phyloP scores from a whole-genome alignment of 2,797 vertebrate species.

The Labeo calbasu region DNA sequence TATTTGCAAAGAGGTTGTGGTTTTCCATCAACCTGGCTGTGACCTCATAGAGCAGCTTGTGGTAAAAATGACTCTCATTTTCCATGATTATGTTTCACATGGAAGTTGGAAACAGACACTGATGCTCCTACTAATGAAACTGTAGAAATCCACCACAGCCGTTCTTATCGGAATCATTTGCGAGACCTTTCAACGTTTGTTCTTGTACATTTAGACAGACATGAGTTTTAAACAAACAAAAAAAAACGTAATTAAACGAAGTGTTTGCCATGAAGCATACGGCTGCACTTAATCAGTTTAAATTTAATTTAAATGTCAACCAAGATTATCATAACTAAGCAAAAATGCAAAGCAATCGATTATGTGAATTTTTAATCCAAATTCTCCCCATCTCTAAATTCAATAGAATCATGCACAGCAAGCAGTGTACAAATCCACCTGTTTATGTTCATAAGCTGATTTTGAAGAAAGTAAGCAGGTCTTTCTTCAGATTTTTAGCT shows the following conservation, averaged over 20 bases:
- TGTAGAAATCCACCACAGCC: conserved; percentile 46
- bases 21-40: conserved; percentile 75
- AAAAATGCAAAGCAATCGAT: background rate
- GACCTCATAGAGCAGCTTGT: conserved; percentile 84
- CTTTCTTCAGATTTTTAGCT: conserved; percentile 33
- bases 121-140: conserved; percentile 77
- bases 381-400: conserved; percentile 32
- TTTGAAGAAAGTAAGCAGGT: conserved; percentile 59
- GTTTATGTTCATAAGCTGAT: conserved; percentile 69
- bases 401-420: conserved; percentile 42
- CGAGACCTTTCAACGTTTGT: background rate
- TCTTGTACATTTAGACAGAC: background rate
- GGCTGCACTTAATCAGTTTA: background rate
- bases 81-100: conserved; percentile 78
- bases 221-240: background rate
- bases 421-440: conserved; percentile 54
- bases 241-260: background rate
- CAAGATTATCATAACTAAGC: background rate
- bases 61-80: conserved; percentile 82
- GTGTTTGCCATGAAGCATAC: background rate
- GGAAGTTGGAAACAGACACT: conserved; percentile 81
- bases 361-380: conserved; percentile 9
- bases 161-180: conserved; percentile 56
- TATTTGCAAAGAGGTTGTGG: background rate
- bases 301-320: background rate